Percentiles rank a stretch among this genome's conserved stretches.
Evolutionary conservation across 1,140 invertebrate genomes (phyloP).

Genomic region (Galendromus occidentalis): DNA sequence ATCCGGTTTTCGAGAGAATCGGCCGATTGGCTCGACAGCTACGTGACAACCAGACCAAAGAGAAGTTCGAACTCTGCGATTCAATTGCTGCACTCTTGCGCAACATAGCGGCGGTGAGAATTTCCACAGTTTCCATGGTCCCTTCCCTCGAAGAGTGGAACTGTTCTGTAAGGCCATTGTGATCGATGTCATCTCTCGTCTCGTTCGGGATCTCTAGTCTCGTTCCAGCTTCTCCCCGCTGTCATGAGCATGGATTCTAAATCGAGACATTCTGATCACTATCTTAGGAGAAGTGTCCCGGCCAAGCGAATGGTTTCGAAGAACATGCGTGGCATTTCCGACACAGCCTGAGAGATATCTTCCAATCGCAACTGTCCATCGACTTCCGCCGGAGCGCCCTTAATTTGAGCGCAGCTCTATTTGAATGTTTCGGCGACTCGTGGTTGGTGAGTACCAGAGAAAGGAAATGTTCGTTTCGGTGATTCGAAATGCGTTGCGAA

Average conservation of each 20-base stretch:
- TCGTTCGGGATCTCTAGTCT: too few species aligned
- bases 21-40: not conserved
- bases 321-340: not conserved
- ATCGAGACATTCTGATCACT: too few species aligned
- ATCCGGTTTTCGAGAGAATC: not conserved
- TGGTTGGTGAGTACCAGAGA: not conserved
- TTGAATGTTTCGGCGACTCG: not conserved
- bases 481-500: not conserved
- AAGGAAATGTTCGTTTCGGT: not conserved
- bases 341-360: not conserved
- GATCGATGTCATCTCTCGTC: too few species aligned
- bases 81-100: not conserved
- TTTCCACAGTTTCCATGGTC: too few species aligned
- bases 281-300: too few species aligned
- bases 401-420: not conserved
- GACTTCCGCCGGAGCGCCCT: not conserved
- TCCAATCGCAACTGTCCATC: not conserved
- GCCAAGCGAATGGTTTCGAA: not conserved
- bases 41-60: not conserved
- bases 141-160: too few species aligned
- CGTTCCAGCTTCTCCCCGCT: too few species aligned
- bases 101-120: not conserved
- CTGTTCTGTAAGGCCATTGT: too few species aligned
- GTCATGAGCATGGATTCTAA: too few species aligned
- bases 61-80: conserved; percentile 7